These are phyloP conservation scores for Theonella swinhoei DNA, from an alignment of 37 sponge, comb jelly and placozoan species.

Conservation along the genomic window DNA sequence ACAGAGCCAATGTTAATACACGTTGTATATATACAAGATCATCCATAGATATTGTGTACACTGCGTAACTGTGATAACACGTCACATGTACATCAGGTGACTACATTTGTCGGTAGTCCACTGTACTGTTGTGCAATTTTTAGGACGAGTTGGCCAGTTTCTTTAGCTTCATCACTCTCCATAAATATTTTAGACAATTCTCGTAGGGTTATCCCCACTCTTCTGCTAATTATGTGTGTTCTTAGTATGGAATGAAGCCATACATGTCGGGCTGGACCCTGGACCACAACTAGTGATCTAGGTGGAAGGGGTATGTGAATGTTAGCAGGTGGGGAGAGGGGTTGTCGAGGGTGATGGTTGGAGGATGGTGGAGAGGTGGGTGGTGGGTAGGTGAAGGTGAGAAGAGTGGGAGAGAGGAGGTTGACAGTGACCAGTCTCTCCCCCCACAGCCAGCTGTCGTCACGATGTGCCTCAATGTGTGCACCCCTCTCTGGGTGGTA, in stretches of 20 bases:
- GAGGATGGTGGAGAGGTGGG: not conserved
- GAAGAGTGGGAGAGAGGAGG: constrained; percentile 75
- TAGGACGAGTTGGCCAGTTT: not conserved
- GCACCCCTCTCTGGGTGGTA: constrained; percentile 86
- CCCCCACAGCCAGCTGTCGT: constrained; percentile 98
- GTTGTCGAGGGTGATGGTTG: not conserved
- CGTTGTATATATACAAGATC: not conserved
- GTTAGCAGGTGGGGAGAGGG: constrained; percentile 7
- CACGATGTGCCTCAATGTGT: constrained; percentile 90
- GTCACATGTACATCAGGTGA: too few species aligned
- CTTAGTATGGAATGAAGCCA: constrained; percentile 92
- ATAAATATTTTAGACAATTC: constrained; percentile 81
- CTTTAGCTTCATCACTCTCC: constrained; percentile 22
- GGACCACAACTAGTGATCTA: constrained; percentile 78
- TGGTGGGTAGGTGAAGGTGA: constrained; percentile 69
- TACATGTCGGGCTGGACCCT: constrained; percentile 69
- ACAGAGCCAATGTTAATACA: not conserved
- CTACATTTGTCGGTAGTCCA: not conserved
- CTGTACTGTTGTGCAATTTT: not conserved
- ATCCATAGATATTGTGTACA: too few species aligned
- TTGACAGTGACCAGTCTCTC: constrained; percentile 90
- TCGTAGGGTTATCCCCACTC: constrained; percentile 89
- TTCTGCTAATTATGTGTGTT: constrained; percentile 62
- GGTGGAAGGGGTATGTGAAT: constrained; percentile 78
- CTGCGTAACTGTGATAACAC: too few species aligned